Percentiles rank a stretch among this genome's conserved stretches.
Conservation (phyloP, 2,797 vertebrate species). For the Carduelis carduelis region DNA sequence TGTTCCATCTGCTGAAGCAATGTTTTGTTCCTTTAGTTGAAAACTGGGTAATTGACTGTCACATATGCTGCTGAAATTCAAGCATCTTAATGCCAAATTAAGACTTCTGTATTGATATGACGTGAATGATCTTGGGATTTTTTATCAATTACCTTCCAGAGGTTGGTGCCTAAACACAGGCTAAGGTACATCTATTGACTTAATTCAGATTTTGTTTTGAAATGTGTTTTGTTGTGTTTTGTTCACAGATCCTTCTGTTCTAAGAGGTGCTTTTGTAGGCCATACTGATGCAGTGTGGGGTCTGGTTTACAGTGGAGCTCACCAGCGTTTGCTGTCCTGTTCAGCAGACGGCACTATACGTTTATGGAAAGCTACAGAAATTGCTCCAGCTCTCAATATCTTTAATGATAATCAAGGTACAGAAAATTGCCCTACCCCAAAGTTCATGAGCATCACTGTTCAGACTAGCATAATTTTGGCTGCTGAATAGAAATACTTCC, state of each 20-base stretch:
- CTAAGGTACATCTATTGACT: neutral
- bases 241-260: conserved; percentile 86
- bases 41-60: neutral
- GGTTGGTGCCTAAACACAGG: neutral
- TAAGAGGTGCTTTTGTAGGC: conserved; percentile 88
- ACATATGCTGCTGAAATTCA: neutral
- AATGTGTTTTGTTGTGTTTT: neutral
- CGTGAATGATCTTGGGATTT: neutral
- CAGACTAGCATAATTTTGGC: neutral
- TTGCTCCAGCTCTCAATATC: conserved; percentile 85
- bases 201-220: neutral
- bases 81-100: neutral
- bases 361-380: conserved; percentile 89
- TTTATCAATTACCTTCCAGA: neutral
- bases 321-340: conserved; percentile 94
- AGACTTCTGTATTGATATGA: neutral
- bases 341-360: conserved; percentile 94
- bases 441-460: neutral
- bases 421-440: neutral
- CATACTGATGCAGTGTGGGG: conserved; percentile 96
- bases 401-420: conserved; percentile 94
- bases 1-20: neutral
- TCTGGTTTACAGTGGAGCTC: conserved; percentile 90
- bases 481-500: neutral
- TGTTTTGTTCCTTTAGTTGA: neutral